These are phyloP conservation scores for Epinotia ramella DNA, from an alignment of 2,888 invertebrate species.

Conservation along the genomic window DNA sequence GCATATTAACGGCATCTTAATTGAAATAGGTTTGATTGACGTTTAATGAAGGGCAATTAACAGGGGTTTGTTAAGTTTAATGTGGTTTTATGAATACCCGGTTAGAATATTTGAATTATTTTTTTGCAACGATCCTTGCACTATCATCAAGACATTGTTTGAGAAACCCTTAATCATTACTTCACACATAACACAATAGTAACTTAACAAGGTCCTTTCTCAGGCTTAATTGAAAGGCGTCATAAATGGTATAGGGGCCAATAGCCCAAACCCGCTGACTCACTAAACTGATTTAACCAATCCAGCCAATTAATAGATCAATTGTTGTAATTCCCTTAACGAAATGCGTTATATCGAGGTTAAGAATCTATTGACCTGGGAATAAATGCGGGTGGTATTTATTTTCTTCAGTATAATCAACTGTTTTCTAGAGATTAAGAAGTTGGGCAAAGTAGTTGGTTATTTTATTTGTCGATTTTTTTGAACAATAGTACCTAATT, in stretches of 20 bases:
- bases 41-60: too few species aligned
- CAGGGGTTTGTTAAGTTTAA: too few species aligned
- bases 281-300: constrained; percentile 55
- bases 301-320: constrained; percentile 70
- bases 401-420: not conserved
- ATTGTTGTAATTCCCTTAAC: constrained; percentile 62
- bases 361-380: constrained; percentile 69
- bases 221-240: constrained; percentile 20
- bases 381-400: constrained; percentile 51
- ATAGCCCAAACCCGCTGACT: constrained; percentile 51
- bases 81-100: too few species aligned
- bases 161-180: not conserved
- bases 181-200: not conserved
- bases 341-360: constrained; percentile 64
- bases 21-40: too few species aligned
- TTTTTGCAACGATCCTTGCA: too few species aligned
- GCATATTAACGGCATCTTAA: too few species aligned
- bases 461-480: not conserved
- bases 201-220: constrained; percentile 21
- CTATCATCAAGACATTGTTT: too few species aligned
- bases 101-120: too few species aligned
- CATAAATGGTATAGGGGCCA: constrained; percentile 30
- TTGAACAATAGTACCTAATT: too few species aligned
- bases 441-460: not conserved
- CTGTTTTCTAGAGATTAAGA: not conserved